These are phyloP conservation scores for Crenuchus spilurus DNA, from an alignment of 2,797 vertebrate species.

Conservation along the genomic window DNA sequence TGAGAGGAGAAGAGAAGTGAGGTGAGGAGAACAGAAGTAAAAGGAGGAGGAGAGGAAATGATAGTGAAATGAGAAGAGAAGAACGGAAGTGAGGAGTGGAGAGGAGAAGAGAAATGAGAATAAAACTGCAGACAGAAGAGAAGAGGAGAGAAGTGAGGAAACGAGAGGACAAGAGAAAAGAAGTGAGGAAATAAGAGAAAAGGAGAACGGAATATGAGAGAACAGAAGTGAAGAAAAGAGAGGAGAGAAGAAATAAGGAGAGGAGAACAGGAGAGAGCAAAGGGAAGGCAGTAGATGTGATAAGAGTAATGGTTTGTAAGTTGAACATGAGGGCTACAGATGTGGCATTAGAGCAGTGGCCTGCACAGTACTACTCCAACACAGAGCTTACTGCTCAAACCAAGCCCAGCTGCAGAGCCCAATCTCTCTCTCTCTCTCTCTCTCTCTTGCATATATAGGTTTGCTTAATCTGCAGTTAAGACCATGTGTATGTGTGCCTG, in stretches of 20 bases:
- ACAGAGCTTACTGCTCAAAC: constrained; percentile 18
- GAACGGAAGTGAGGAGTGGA: neutral
- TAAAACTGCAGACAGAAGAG: too few species aligned
- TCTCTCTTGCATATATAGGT: constrained; percentile 1
- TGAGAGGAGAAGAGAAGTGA: neutral
- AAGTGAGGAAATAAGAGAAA: neutral
- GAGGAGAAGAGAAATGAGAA: neutral
- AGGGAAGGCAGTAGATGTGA: constrained; percentile 7
- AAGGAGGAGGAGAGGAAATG: too few species aligned
- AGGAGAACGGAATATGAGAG: neutral
- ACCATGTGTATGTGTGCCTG: constrained; percentile 40
- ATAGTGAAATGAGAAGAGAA: neutral
- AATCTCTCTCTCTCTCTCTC: constrained; percentile 12
- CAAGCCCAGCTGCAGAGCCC: constrained; percentile 65
- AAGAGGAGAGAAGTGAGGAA: neutral
- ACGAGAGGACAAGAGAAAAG: neutral
- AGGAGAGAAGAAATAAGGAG: neutral
- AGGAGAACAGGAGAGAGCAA: neutral
- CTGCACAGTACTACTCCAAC: constrained; percentile 6
- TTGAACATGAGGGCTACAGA: constrained; percentile 31
- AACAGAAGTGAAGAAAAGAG: neutral
- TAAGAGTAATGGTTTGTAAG: constrained; percentile 22
- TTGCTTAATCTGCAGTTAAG: constrained; percentile 56
- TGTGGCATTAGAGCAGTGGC: constrained; percentile 31
- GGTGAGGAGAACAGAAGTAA: neutral